Conservation (phyloP, 2,113 vertebrate genomes). For the Dasyornis broadbenti region DNA sequence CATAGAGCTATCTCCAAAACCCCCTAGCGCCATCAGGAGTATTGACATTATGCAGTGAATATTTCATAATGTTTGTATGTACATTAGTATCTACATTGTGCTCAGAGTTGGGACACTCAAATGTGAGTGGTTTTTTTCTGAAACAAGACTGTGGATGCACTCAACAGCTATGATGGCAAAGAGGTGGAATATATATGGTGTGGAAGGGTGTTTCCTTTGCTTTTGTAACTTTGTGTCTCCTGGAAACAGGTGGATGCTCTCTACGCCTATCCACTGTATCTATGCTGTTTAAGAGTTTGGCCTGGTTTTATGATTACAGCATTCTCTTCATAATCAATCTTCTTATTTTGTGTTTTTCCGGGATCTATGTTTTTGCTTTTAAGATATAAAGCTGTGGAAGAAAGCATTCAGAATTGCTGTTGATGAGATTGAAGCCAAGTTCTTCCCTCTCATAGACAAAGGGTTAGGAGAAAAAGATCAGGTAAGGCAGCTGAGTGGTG, state of each 20-base stretch:
- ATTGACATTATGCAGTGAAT: background rate
- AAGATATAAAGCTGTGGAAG: background rate
- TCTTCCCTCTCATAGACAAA: background rate
- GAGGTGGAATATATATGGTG: fast-evolving
- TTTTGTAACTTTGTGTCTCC: background rate
- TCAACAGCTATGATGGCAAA: background rate
- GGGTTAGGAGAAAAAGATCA: background rate
- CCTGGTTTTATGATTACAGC: background rate
- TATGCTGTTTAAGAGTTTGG: background rate
- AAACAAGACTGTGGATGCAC: background rate
- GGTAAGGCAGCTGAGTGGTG: background rate
- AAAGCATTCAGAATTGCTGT: background rate
- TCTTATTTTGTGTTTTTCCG: background rate
- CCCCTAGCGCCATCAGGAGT: background rate
- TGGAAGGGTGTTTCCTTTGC: background rate
- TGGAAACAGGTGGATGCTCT: background rate
- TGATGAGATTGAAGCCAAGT: background rate
- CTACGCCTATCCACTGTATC: background rate
- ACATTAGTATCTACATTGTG: background rate
- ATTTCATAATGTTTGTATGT: background rate
- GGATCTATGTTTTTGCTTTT: background rate
- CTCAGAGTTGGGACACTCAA: background rate
- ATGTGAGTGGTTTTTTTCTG: background rate
- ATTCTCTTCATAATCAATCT: background rate
- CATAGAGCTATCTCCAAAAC: background rate